A percentile compares a stretch with the other conserved stretches of the same genome.
phyloP scores from a whole-genome alignment of 2,797 vertebrate species.

The Syngnathus rostellatus region DNA sequence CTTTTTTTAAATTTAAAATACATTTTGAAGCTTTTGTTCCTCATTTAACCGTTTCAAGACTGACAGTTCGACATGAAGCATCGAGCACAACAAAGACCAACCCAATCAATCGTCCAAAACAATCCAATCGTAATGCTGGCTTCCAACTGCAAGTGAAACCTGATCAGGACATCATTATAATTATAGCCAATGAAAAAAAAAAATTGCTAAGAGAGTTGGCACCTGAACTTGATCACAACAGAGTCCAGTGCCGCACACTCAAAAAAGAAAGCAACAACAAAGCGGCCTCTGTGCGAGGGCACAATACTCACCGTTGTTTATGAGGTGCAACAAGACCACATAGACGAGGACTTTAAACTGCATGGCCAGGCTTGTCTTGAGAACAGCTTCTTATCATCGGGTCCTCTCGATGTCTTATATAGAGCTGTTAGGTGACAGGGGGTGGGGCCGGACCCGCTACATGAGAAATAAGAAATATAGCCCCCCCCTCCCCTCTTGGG shows the following conservation, averaged over 20 bases:
- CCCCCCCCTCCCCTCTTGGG: conserved; percentile 20
- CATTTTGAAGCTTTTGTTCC: too few species aligned
- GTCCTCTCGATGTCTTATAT: conserved; percentile 46
- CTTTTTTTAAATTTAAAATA: too few species aligned
- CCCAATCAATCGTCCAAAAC: too few species aligned
- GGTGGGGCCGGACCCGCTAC: conserved; percentile 42
- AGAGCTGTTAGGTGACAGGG: conserved; percentile 40
- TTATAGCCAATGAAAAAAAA: neutral
- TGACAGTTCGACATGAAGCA: neutral
- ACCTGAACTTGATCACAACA: neutral
- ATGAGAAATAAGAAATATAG: conserved; percentile 52
- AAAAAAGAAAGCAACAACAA: neutral
- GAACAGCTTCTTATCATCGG: conserved; percentile 60
- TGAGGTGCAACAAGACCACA: conserved; percentile 49
- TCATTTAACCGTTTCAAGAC: too few species aligned
- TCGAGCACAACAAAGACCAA: neutral
- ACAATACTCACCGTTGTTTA: conserved; percentile 68
- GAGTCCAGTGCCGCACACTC: neutral
- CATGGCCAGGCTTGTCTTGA: conserved; percentile 58
- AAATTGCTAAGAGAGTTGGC: neutral
- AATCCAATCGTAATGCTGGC: too few species aligned
- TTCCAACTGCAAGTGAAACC: neutral
- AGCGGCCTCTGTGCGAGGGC: conserved; percentile 7
- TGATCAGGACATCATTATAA: neutral
- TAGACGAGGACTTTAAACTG: conserved; percentile 70